phyloP scores from a whole-genome alignment of 2,113 vertebrate genomes.

The Sylvia atricapilla region DNA sequence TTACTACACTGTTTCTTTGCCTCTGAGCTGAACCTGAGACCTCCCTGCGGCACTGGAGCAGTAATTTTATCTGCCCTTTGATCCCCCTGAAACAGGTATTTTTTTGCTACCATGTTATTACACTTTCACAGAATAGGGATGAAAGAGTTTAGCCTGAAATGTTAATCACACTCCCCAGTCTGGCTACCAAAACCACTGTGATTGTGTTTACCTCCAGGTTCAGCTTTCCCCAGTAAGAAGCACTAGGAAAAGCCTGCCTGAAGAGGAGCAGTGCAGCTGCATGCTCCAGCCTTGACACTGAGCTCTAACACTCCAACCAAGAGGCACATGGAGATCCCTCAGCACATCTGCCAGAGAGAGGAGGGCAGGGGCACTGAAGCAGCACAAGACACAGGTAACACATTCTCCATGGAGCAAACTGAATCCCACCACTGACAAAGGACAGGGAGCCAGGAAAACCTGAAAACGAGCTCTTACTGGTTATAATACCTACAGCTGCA shows the following conservation, averaged over 20 bases:
- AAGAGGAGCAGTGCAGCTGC: not conserved
- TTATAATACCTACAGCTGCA: not conserved
- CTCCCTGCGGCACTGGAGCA: not conserved
- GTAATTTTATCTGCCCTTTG: not conserved
- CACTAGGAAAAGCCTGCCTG: not conserved
- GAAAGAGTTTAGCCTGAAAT: not conserved
- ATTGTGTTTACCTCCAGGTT: rapidly evolving
- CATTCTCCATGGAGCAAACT: not conserved
- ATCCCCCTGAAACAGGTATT: not conserved
- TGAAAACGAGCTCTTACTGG: not conserved
- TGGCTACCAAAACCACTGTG: not conserved
- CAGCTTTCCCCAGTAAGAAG: not conserved
- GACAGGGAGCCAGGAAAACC: rapidly evolving
- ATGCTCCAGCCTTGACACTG: rapidly evolving
- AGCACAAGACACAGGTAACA: not conserved
- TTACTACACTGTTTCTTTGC: not conserved
- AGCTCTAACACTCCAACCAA: not conserved
- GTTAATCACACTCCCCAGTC: not conserved
- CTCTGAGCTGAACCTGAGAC: not conserved
- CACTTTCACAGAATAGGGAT: not conserved
- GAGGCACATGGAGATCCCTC: not conserved
- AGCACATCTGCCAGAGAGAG: not conserved
- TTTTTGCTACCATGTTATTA: not conserved
- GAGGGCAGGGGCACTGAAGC: not conserved
- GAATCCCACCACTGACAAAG: not conserved